Percentiles rank a stretch among this genome's conserved stretches.
phyloP scores from a whole-genome alignment of 2,797 vertebrate species.

The Sphenodon punctatus region DNA sequence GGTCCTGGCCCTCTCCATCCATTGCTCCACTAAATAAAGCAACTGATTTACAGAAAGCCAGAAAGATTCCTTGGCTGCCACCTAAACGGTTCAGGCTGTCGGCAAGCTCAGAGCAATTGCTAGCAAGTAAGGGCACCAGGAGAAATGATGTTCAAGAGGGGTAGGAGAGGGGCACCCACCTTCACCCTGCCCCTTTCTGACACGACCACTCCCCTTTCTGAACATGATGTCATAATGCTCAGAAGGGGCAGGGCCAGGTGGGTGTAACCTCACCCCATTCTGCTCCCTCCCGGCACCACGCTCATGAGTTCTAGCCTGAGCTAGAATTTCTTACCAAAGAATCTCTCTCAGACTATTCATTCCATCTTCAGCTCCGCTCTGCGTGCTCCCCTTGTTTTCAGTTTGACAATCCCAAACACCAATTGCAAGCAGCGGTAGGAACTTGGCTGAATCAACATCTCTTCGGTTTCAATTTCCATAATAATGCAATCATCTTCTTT shows the following conservation, averaged over 20 bases:
- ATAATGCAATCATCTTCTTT: background rate
- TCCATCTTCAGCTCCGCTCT: rapidly evolving
- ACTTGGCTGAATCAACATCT: background rate
- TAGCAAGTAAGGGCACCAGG: too few relatives aligned
- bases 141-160: too few relatives aligned
- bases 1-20: background rate
- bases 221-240: too few relatives aligned
- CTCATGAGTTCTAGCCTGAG: background rate
- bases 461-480: background rate
- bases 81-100: background rate
- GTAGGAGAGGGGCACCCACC: too few relatives aligned
- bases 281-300: too few relatives aligned
- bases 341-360: background rate
- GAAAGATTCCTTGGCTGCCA: background rate
- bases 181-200: too few relatives aligned
- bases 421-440: background rate
- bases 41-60: background rate
- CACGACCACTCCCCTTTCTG: too few relatives aligned
- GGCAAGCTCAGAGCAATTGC: background rate
- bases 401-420: background rate
- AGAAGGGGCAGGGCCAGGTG: too few relatives aligned
- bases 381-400: background rate
- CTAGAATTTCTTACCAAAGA: background rate
- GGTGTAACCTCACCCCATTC: too few relatives aligned
- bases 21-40: background rate